Evolutionary conservation across 2,113 vertebrate genomes (phyloP).

Genomic region (Hydrochoerus hydrochaeris): DNA sequence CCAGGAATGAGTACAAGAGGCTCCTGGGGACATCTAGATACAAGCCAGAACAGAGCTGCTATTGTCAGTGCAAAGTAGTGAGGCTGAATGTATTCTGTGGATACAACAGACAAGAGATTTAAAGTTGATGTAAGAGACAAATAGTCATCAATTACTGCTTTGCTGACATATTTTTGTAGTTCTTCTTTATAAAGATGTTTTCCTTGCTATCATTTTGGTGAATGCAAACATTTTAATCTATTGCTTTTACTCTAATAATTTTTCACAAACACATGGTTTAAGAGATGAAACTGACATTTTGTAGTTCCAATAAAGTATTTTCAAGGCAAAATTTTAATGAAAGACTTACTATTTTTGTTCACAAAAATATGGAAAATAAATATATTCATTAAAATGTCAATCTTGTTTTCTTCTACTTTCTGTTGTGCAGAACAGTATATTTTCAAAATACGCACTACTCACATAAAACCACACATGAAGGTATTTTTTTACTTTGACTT

Average conservation of each 20-base stretch:
- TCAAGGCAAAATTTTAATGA: constrained; percentile 11
- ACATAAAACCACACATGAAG: not conserved
- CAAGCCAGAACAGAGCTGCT: not conserved
- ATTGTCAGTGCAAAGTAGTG: not conserved
- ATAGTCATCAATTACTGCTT: not conserved
- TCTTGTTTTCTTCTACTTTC: constrained; percentile 55
- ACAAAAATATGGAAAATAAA: not conserved
- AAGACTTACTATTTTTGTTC: constrained; percentile 11
- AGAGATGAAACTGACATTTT: constrained; percentile 44
- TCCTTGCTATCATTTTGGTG: not conserved
- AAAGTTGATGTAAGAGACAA: not conserved
- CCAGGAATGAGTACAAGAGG: not conserved
- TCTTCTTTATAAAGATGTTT: not conserved
- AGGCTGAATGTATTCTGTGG: not conserved
- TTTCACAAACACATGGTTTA: constrained; percentile 20
- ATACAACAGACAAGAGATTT: not conserved
- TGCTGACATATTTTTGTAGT: constrained; percentile 14
- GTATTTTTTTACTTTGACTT: not conserved
- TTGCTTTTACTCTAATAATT: not conserved
- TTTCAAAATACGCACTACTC: not conserved
- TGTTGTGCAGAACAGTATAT: not conserved
- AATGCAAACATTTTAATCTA: not conserved
- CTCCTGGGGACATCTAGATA: not conserved
- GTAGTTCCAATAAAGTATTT: constrained; percentile 12
- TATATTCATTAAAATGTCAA: not conserved